Percentiles rank a stretch among this genome's conserved stretches.
phyloP scores from a whole-genome alignment of 1,140 invertebrate species.

The Helicoverpa armigera region DNA sequence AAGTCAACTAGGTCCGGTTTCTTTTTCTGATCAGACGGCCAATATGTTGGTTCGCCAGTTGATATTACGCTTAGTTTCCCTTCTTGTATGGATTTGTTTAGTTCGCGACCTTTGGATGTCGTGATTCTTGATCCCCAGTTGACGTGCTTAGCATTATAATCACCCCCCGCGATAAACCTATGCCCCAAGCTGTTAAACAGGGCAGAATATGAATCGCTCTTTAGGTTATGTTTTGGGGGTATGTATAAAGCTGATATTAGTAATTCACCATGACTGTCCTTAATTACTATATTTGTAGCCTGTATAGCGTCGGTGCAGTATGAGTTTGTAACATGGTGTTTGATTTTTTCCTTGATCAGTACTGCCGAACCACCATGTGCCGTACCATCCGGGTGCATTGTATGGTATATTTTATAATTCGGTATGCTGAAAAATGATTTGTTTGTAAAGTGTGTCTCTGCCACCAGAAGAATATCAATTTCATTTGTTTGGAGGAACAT shows the following conservation, averaged over 20 bases:
- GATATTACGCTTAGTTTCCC: constrained; percentile 32
- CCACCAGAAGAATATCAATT: constrained; percentile 51
- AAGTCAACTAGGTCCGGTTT: constrained; percentile 66
- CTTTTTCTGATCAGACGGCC: constrained; percentile 65
- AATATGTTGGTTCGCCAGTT: constrained; percentile 64
- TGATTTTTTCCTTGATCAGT: constrained; percentile 24
- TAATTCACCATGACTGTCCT: constrained; percentile 50
- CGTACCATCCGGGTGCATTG: constrained; percentile 49
- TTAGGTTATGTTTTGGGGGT: constrained; percentile 65
- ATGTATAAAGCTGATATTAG: constrained; percentile 70
- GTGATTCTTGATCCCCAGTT: constrained; percentile 63
- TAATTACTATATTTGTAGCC: constrained; percentile 61
- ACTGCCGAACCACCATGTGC: constrained; percentile 34
- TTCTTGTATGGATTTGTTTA: too few species aligned
- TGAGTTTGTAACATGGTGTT: constrained; percentile 48
- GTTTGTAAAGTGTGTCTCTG: constrained; percentile 54
- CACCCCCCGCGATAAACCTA: constrained; percentile 69
- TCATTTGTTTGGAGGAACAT: constrained; percentile 16
- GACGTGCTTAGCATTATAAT: constrained; percentile 71
- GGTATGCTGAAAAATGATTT: constrained; percentile 43
- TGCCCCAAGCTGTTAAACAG: constrained; percentile 65
- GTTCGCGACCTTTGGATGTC: constrained; percentile 51
- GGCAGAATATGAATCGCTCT: constrained; percentile 60
- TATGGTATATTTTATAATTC: constrained; percentile 46
- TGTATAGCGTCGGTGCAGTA: constrained; percentile 46